A percentile compares a stretch with the other conserved stretches of the same genome.
phyloP scores from a whole-genome alignment of 2,888 invertebrate species.

The Platycheirus albimanus region DNA sequence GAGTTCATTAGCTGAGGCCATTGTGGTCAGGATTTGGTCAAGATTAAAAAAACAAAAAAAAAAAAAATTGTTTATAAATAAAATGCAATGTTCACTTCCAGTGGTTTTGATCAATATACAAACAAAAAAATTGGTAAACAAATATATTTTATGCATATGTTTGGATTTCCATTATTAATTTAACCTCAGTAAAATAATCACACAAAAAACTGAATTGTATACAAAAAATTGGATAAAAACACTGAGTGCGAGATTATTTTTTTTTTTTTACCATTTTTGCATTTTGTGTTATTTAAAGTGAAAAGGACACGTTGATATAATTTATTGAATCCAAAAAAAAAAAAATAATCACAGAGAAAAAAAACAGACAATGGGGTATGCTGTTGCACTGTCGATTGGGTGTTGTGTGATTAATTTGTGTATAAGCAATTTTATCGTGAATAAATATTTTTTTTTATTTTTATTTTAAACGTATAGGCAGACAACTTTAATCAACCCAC shows the following conservation, averaged over 20 bases:
- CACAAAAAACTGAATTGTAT: not conserved
- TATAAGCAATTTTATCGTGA: constrained; percentile 55
- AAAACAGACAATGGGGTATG: not conserved
- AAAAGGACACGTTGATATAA: constrained; percentile 21
- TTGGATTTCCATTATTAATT: constrained; percentile 18
- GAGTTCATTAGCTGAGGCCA: constrained; percentile 66
- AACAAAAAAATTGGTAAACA: not conserved
- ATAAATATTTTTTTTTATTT: not conserved
- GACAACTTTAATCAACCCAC: constrained; percentile 55
- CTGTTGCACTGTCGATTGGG: not conserved
- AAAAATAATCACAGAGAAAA: not conserved
- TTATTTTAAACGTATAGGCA: not conserved
- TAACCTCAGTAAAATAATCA: not conserved
- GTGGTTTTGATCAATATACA: constrained; percentile 21
- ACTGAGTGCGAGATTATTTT: constrained; percentile 1
- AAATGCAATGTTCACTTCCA: constrained; percentile 13
- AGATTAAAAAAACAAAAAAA: constrained; percentile 17
- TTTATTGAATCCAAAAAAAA: constrained; percentile 8
- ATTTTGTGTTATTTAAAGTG: not conserved
- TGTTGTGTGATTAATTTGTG: constrained; percentile 65
- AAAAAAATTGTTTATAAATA: constrained; percentile 6
- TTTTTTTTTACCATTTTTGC: not conserved
- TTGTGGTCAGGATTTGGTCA: constrained; percentile 35
- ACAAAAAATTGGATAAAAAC: not conserved
- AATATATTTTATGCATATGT: constrained; percentile 3